Evolutionary conservation across 2,113 vertebrate species (phyloP), one percentile per base, ranked within the genome.

Genomic region (Abramis brama): DNA sequence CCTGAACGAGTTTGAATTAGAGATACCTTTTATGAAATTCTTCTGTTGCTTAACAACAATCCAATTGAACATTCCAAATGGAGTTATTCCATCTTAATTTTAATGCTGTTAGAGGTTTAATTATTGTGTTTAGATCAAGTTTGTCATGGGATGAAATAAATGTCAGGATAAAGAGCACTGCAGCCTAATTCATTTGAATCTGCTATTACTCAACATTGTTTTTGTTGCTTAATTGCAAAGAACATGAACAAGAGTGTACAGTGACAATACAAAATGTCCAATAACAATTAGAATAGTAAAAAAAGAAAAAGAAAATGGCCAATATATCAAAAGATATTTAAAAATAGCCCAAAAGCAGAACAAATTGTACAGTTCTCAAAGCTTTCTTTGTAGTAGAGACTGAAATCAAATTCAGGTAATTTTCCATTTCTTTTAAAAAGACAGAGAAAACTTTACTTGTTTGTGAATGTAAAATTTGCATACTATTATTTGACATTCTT

Each of bases 11-110:
- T 60, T 10, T n/a, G 21, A 59, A 59, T 59, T 2, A 59, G 17
- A 59, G 70, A 45, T 73, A n/a, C 23, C 39, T 77, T 52, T 50
- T 5, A 9, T 4, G 21, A 45, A 45, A 30, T 50, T 77, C 4
- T 9, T 5, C 15, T 52, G 74, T 77, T 77, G 74, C 74, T 55
- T 30, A 77, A 47, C 74, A 77, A 55, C 74, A 77, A 21, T 30
- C 19, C 8, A 27, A 74, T 2, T 55, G 13, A 77, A 77, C 17
- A 55, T 77, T 77, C 75, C 13, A 5, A 55, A 77, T 27, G 27
- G 50, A 39, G 23, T 74, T 55, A 55, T 55, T 50, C 75, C 50
- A 55, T 76, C 15, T 76, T 55, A 19, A 30, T 77, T 77, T 55
- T 2, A 77, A 77, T 33, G 19, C 74, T 27, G 15, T 27, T 27